These are phyloP conservation scores for Nestor notabilis DNA, from an alignment of 2,113 vertebrate genomes.

Conservation along the genomic window DNA sequence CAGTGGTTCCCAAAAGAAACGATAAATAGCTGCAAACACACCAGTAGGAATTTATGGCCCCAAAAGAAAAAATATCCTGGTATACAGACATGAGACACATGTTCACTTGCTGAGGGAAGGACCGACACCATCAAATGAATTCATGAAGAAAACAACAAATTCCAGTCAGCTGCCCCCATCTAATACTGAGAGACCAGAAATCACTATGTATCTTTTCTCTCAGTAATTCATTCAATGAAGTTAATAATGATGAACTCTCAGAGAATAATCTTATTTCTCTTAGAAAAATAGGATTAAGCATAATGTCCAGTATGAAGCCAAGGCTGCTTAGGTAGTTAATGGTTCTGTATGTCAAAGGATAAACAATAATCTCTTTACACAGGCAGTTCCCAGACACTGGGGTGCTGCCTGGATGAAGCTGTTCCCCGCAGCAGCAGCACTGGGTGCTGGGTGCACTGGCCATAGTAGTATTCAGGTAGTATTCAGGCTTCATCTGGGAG, in stretches of 20 bases:
- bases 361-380: background rate
- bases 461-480: background rate
- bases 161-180: background rate
- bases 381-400: background rate
- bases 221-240: background rate
- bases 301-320: background rate
- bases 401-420: background rate
- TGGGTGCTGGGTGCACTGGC: background rate
- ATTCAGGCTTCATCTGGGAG: background rate
- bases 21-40: background rate
- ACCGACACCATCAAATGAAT: background rate
- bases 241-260: slow-evolving; percentile 8
- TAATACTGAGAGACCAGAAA: background rate
- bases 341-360: background rate
- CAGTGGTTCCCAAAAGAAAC: background rate
- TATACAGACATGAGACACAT: background rate
- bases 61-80: background rate
- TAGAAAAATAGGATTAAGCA: background rate
- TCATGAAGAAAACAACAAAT: background rate
- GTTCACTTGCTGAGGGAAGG: background rate
- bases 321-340: background rate
- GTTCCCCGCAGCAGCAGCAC: background rate
- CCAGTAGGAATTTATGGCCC: background rate
- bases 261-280: background rate
- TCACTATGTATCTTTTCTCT: background rate